Evolutionary conservation across 1,140 invertebrate genomes (phyloP).

Genomic region (Leptopilina clavipes): DNA sequence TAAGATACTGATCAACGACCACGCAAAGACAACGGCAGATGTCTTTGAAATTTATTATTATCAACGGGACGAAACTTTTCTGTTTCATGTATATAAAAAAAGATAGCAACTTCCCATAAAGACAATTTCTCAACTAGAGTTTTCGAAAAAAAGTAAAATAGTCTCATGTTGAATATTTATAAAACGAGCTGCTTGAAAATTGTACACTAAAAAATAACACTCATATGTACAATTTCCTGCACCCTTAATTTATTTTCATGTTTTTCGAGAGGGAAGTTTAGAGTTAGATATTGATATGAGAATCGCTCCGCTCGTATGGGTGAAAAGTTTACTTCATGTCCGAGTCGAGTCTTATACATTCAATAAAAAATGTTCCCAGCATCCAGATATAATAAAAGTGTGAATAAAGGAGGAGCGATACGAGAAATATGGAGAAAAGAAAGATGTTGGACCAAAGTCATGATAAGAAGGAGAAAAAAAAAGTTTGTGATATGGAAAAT

Average conservation of each 20-base stretch:
- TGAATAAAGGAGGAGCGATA: constrained; percentile 49
- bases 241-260: background rate
- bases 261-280: background rate
- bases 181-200: background rate
- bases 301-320: background rate
- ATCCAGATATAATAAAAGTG: constrained; percentile 50
- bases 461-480: constrained; percentile 39
- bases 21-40: background rate
- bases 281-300: constrained; percentile 28
- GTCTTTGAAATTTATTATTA: background rate
- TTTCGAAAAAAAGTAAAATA: no score
- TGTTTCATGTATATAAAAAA: background rate
- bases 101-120: no score
- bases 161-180: no score
- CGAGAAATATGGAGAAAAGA: constrained; percentile 38
- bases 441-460: constrained; percentile 41
- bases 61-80: background rate
- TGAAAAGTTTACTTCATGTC: constrained; percentile 19
- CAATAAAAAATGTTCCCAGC: constrained; percentile 48
- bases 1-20: background rate
- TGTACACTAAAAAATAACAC: no score
- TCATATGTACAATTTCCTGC: no score
- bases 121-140: no score
- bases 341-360: constrained; percentile 34
- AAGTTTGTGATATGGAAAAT: constrained; percentile 67